These are phyloP conservation scores for Manacus vitellinus DNA, from an alignment of 2,113 vertebrate genomes.

Conservation along the genomic window DNA sequence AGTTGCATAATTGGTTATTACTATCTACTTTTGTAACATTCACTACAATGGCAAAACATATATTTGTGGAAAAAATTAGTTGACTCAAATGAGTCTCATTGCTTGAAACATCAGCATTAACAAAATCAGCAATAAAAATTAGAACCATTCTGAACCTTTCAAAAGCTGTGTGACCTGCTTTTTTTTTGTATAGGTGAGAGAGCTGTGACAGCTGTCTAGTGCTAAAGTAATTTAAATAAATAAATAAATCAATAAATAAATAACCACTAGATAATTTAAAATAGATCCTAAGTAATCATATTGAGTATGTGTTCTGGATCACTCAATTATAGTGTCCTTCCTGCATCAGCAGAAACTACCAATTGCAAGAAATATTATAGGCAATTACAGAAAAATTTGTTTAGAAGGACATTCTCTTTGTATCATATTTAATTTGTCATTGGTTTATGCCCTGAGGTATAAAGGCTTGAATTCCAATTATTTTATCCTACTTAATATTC, in stretches of 20 bases:
- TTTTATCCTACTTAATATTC: conserved; percentile 10
- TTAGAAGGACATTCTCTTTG: not conserved
- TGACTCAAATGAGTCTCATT: not conserved
- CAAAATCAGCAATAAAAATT: not conserved
- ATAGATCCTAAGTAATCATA: not conserved
- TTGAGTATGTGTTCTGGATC: not conserved
- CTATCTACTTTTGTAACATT: not conserved
- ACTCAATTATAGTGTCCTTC: not conserved
- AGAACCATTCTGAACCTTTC: not conserved
- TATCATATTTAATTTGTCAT: conserved; percentile 3
- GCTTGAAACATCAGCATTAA: not conserved
- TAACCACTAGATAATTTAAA: not conserved
- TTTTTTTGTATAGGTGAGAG: not conserved
- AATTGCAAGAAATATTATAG: not conserved
- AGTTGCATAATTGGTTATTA: not conserved
- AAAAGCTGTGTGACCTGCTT: not conserved
- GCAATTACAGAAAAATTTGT: not conserved
- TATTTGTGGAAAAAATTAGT: not conserved
- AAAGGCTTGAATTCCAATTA: not conserved
- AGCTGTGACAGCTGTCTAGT: not conserved
- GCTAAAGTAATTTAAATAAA: not conserved
- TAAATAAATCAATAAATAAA: not conserved
- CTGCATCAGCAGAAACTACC: not conserved
- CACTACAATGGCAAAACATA: not conserved
- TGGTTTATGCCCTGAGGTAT: not conserved